These are phyloP conservation scores for Grammomys dolichurus DNA, from an alignment of 2,113 vertebrate species.

Conservation along the genomic window DNA sequence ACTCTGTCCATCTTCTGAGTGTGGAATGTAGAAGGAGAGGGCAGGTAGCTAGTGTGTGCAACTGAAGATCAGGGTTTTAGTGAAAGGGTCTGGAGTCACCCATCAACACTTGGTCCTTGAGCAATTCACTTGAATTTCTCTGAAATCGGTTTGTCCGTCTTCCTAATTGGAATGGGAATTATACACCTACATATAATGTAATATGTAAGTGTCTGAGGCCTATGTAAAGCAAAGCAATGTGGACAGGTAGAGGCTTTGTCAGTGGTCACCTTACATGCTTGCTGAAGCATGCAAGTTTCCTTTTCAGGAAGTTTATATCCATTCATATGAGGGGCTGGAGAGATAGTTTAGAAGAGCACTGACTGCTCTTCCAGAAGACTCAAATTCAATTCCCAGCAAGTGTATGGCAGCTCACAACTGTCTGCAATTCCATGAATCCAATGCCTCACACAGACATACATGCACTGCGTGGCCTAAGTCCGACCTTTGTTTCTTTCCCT, in stretches of 20 bases:
- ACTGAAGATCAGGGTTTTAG: neutral
- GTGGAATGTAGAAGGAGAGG: neutral
- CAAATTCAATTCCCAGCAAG: too few relatives aligned
- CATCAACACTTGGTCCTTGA: neutral
- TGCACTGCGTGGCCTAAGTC: fast-evolving
- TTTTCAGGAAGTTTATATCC: neutral
- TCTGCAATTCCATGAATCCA: too few relatives aligned
- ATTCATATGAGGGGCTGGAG: neutral
- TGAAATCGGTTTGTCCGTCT: neutral
- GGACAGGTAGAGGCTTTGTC: neutral
- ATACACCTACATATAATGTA: too few relatives aligned
- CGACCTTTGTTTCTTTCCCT: neutral
- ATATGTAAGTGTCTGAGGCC: neutral
- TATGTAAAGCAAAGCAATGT: neutral
- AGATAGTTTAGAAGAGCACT: too few relatives aligned
- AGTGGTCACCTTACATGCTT: neutral
- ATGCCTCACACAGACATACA: neutral
- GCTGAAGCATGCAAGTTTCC: neutral
- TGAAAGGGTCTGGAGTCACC: neutral
- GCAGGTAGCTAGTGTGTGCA: neutral
- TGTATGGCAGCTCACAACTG: too few relatives aligned
- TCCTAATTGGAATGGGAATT: neutral
- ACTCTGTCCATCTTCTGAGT: neutral
- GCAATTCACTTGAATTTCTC: neutral
- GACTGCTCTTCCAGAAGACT: too few relatives aligned